Conservation (phyloP, 2,888 invertebrate genomes). For the Dasysyrphus tricinctus region DNA sequence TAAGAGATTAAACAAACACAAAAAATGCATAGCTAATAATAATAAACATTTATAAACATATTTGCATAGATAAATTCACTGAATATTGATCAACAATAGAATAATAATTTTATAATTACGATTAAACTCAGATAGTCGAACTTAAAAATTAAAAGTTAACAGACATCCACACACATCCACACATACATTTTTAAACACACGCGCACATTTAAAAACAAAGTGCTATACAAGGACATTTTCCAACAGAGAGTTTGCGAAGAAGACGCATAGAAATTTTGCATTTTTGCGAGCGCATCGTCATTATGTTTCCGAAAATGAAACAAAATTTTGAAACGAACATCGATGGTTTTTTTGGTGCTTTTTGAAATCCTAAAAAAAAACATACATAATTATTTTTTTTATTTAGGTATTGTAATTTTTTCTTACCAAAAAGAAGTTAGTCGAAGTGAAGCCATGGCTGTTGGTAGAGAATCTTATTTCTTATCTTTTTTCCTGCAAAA, state of each 20-base stretch:
- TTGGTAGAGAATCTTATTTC: slow-evolving; percentile 39
- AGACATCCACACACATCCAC: background rate
- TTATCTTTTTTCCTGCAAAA: slow-evolving; percentile 70
- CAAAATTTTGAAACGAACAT: slow-evolving; percentile 53
- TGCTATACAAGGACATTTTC: slow-evolving; percentile 27
- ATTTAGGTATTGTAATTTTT: background rate
- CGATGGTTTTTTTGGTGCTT: slow-evolving; percentile 11
- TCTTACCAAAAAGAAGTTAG: slow-evolving; percentile 45
- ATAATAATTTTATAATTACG: background rate
- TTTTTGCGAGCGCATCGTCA: slow-evolving; percentile 38
- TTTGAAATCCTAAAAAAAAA: slow-evolving; percentile 14
- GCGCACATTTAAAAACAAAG: slow-evolving; percentile 20
- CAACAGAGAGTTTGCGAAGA: slow-evolving; percentile 27
- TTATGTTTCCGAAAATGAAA: slow-evolving; percentile 54
- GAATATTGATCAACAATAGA: slow-evolving; percentile 65
- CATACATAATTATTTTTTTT: background rate
- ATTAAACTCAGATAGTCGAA: slow-evolving; percentile 5
- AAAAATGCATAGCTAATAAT: slow-evolving; percentile 2
- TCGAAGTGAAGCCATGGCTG: slow-evolving; percentile 30
- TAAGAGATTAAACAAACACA: slow-evolving; percentile 16
- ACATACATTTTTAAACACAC: slow-evolving; percentile 3
- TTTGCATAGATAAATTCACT: slow-evolving; percentile 25
- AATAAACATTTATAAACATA: slow-evolving; percentile 26
- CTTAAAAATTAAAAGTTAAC: slow-evolving; percentile 7
- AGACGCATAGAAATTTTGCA: slow-evolving; percentile 19